Base-by-base conservation (phyloP, 2,113 vertebrate species). In the Aspidoscelis tigris region DNA sequence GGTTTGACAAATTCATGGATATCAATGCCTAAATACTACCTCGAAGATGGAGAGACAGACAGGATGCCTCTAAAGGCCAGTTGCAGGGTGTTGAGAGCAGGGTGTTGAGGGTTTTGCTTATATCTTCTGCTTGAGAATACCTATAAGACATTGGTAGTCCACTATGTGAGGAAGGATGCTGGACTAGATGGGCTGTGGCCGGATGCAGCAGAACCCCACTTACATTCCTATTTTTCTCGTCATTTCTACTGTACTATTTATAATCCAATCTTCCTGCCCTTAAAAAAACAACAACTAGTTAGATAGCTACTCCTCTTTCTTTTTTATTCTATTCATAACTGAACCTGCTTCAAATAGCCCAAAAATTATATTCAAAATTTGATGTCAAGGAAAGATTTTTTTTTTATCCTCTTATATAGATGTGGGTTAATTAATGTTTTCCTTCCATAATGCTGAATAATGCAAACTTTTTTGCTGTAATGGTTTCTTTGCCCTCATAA, bases 381-480 rank as follows among this genome's bases (percentile, higher is more conserved):
- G 41, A 41, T 58, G 47, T 61, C 22, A 80, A 75, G 9, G 41
- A 71, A 5, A 1, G 10, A 0, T 3, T 0, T 3, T 18, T 0
- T 69, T 64, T 55, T 83, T 2, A 50, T 84, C 82, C 39, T 81
- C 33, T 47, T 81, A 44, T 78, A 88, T 24, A 88, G 88, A 82
- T 79, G 41, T 82, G 47, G 50, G 43, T 83, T 90, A 90, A 91
- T 94, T 93, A 86, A 33, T 89, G 39, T 89, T 93, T 95, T 85
- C 21, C 68, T 75, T 58, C n/a, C 21, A 22, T 41, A 85, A 4
- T 74, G 26, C 82, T 90, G 53, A 7, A 33, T 8, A 86, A 92
- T 90, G 90, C 90, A 88, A 47, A 21, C 22, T 77, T 41, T 77
- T 41, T 82, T 83, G 61, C 82, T 47, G 76, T 78, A 79, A 76